phyloP scores from a whole-genome alignment of 2,797 vertebrate genomes.

The Malurus leucopterus region DNA sequence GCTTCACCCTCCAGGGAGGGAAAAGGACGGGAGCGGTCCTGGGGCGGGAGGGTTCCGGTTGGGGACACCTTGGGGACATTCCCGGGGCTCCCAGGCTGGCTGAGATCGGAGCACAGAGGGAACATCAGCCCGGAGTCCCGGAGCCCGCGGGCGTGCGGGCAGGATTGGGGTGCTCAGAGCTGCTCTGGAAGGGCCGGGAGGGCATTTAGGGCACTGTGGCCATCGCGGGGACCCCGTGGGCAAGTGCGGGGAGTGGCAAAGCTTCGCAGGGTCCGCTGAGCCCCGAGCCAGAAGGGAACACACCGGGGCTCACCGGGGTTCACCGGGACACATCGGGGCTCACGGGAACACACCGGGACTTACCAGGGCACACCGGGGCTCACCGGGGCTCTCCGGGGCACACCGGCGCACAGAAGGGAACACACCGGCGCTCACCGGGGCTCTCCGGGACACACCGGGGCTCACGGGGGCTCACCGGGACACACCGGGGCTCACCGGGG shows the following conservation, averaged over 20 bases:
- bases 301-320: neutral
- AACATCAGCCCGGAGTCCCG: neutral
- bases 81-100: neutral
- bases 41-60: accelerated
- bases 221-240: accelerated
- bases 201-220: accelerated
- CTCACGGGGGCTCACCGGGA: neutral
- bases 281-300: neutral
- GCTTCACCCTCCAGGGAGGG: neutral
- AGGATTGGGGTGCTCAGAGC: neutral
- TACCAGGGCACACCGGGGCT: no score
- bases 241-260: neutral
- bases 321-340: neutral
- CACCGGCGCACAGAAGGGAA: no score
- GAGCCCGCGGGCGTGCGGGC: accelerated
- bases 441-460: neutral
- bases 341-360: no score
- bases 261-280: neutral
- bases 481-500: neutral
- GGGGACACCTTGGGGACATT: accelerated
- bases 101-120: neutral
- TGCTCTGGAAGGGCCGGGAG: neutral
- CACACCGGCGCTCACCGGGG: no score
- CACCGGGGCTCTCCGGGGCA: no score
- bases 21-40: neutral